Base-by-base conservation (phyloP, 2,888 invertebrate species). In the Rhamnusium bicolor region DNA sequence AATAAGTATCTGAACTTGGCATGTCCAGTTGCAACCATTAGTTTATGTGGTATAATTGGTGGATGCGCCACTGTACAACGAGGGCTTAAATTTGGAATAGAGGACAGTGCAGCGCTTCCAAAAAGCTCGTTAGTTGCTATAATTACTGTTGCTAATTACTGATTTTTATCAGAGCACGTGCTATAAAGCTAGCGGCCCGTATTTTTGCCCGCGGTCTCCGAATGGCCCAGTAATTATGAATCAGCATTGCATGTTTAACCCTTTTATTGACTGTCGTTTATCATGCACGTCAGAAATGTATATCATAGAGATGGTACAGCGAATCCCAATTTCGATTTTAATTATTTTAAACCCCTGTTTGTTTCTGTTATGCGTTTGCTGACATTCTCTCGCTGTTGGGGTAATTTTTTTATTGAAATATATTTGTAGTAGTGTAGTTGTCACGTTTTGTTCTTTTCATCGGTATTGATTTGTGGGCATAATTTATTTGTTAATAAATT, bases 121-220 rank as follows among this genome's bases (percentile, higher is more conserved):
- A 86, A 87, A 87, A 86, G 86, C 86, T 87, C 87, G 87, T 88
- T 88, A 87, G 87, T 86, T 86, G 84, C 86, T 84, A 87, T 88
- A 88, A 88, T 88, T 88, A 87, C 87, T 84, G 87, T 85, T 85
- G 87, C 88, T 88, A 88, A 88, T 88, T 88, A 88, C 87, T 87
- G 88, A 88, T 88, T 88, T 88, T 87, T 88, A 88, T 88, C 88
- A 84, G 85, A 80, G 87, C 86, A 86, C 87, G 87, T 87, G 86
- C 85, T 84, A 83, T 84, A 84, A 84, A 85, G 84, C 86, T 80
- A 81, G 78, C 83, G 79, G 83, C 81, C 80, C 79, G 83, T 80
- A 85, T 85, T 85, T 85, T 85, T 84, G 84, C 83, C 82, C 75
- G 81, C 79, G 82, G 83, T 81, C 73, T 67, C 77, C 81, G 77